A percentile compares a stretch with the other conserved stretches of the same genome.
These are phyloP conservation scores for Eustalomyia histrio DNA, from an alignment of 2,888 invertebrate genomes.

Conservation along the genomic window DNA sequence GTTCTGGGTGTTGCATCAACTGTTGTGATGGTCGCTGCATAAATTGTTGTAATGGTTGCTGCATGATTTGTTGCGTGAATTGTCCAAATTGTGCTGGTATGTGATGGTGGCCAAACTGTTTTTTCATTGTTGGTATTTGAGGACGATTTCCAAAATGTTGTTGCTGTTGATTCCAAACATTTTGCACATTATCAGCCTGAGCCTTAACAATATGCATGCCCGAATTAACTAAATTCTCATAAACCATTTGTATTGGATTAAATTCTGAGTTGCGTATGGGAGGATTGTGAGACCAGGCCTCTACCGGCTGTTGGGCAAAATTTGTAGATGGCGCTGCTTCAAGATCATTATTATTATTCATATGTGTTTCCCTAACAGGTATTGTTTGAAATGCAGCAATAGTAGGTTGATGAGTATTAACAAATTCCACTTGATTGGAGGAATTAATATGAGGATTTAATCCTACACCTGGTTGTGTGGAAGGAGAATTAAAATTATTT, in stretches of 20 bases:
- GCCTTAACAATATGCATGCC: conserved; percentile 70
- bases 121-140: not conserved
- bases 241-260: conserved; percentile 65
- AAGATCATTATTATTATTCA: conserved; percentile 18
- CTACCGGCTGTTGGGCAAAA: conserved; percentile 43
- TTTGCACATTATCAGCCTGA: conserved; percentile 2
- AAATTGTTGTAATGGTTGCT: conserved; percentile 9
- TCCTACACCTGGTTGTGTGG: too few relatives aligned
- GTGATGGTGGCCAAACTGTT: not conserved
- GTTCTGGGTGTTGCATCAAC: conserved; percentile 5
- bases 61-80: not conserved
- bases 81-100: not conserved
- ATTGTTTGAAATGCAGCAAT: not conserved
- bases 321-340: conserved; percentile 30
- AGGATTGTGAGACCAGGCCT: conserved; percentile 22
- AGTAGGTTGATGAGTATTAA: not conserved
- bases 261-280: not conserved
- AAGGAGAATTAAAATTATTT: not conserved
- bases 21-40: conserved; percentile 14
- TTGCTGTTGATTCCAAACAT: conserved; percentile 15
- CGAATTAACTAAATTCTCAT: conserved; percentile 67
- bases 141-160: not conserved
- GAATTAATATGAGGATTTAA: not conserved
- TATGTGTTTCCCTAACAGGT: conserved; percentile 4
- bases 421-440: conserved; percentile 19